phyloP scores from a whole-genome alignment of 2,888 invertebrate genomes.

The Polia nebulosa region DNA sequence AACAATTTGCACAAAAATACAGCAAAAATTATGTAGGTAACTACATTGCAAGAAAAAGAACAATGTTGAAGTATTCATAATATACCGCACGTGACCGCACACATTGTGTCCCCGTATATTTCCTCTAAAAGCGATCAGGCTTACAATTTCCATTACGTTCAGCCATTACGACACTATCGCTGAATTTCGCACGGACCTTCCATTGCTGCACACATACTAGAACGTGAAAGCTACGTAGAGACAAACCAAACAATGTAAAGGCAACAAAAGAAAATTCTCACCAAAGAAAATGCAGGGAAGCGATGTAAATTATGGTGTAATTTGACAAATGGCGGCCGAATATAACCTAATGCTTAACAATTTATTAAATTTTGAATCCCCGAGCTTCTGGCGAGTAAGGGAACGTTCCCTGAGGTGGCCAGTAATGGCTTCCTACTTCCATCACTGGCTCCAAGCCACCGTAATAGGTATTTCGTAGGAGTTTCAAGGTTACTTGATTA shows the following conservation, averaged over 20 bases:
- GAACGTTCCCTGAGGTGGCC: slow-evolving; percentile 48
- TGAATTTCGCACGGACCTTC: slow-evolving; percentile 18
- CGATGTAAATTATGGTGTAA: slow-evolving; percentile 64
- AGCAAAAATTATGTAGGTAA: no score
- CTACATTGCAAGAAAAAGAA: neutral
- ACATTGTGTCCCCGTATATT: slow-evolving; percentile 35
- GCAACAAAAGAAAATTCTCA: slow-evolving; percentile 17
- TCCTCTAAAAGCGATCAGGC: slow-evolving; percentile 46
- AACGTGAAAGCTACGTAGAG: neutral
- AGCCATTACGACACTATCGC: slow-evolving; percentile 20
- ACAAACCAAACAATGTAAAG: slow-evolving; percentile 25
- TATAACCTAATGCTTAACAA: slow-evolving; percentile 65
- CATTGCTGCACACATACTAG: slow-evolving; percentile 22
- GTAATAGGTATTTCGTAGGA: slow-evolving; percentile 36
- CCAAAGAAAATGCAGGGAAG: slow-evolving; percentile 13
- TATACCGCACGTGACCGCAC: neutral
- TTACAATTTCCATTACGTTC: slow-evolving; percentile 52
- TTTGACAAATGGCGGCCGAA: slow-evolving; percentile 67
- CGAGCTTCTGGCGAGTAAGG: slow-evolving; percentile 33
- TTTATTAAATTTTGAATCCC: slow-evolving; percentile 67
- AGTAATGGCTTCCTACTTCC: slow-evolving; percentile 56
- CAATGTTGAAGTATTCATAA: neutral
- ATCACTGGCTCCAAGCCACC: slow-evolving; percentile 5
- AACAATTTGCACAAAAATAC: neutral
- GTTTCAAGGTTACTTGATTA: slow-evolving; percentile 45